Evolutionary conservation across 2,113 vertebrate genomes (phyloP).

Genomic region (Salvelinus namaycush): DNA sequence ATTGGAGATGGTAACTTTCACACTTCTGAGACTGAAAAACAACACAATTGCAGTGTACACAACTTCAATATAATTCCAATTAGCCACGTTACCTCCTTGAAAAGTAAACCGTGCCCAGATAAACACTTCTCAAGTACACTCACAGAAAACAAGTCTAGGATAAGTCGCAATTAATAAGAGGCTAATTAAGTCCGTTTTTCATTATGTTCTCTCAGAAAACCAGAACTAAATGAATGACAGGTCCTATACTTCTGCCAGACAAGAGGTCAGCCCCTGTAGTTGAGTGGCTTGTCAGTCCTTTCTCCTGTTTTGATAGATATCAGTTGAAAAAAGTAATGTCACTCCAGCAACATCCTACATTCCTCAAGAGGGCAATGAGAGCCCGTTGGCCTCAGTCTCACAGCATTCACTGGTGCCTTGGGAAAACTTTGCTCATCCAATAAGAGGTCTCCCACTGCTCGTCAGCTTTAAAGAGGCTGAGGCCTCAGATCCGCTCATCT

Average conservation of each 20-base stretch:
- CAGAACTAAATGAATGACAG: conserved; percentile 48
- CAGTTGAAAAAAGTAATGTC: conserved; percentile 1
- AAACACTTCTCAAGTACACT: conserved; percentile 74
- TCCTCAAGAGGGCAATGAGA: conserved; percentile 17
- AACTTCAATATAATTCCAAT: conserved; percentile 71
- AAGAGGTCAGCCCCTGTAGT: conserved; percentile 50
- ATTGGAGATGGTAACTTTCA: conserved; percentile 52
- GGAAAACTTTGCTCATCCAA: conserved; percentile 3
- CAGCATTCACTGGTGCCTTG: conserved; percentile 6
- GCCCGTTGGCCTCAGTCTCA: conserved; percentile 21
- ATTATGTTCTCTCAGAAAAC: conserved; percentile 33
- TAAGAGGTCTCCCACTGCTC: conserved; percentile 22
- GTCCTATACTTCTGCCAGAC: conserved; percentile 28
- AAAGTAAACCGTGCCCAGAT: conserved; percentile 72
- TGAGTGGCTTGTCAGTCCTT: conserved; percentile 53
- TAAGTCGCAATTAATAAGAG: conserved; percentile 65
- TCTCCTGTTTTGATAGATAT: conserved; percentile 18
- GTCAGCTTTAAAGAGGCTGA: background rate
- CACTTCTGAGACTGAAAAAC: conserved; percentile 39
- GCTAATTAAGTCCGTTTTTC: conserved; percentile 65
- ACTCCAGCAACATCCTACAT: conserved; percentile 9
- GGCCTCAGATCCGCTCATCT: background rate
- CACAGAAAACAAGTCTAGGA: conserved; percentile 65
- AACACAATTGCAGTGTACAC: conserved; percentile 49
- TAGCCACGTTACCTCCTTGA: conserved; percentile 69